Conservation (phyloP, 2,797 vertebrate genomes). For the Dermochelys coriacea region DNA sequence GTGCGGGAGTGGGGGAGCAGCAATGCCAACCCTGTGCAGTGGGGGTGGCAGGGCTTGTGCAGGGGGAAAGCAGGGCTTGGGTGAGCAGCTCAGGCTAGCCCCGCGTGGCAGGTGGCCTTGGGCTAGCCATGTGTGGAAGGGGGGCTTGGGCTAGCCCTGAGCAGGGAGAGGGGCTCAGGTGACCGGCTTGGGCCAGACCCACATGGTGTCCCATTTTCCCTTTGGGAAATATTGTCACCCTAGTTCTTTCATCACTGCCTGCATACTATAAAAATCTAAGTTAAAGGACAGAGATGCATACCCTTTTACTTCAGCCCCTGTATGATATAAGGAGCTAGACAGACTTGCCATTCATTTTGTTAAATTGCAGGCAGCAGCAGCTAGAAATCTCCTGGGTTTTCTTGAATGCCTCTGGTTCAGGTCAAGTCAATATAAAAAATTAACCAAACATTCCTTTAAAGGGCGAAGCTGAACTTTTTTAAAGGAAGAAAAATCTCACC, state of each 20-base stretch:
- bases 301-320: not conserved
- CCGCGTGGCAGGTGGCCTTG: too few species aligned
- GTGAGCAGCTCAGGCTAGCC: too few species aligned
- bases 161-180: too few species aligned
- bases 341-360: slow-evolving; percentile 60
- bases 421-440: slow-evolving; percentile 66
- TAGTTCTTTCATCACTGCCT: not conserved
- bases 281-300: slow-evolving; percentile 11
- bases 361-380: slow-evolving; percentile 57
- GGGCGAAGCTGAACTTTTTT: slow-evolving; percentile 22
- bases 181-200: too few species aligned
- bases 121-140: too few species aligned
- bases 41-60: too few species aligned
- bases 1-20: too few species aligned
- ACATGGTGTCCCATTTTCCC: too few species aligned
- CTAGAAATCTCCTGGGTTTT: slow-evolving; percentile 62
- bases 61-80: too few species aligned
- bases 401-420: slow-evolving; percentile 56
- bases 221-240: too few species aligned
- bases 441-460: slow-evolving; percentile 43
- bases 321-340: slow-evolving; percentile 16
- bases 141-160: too few species aligned
- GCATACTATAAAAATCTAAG: not conserved
- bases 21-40: too few species aligned
- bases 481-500: slow-evolving; percentile 39